Evolutionary conservation across 2,888 invertebrate genomes (phyloP).

Genomic region (Metallyticus violacea): DNA sequence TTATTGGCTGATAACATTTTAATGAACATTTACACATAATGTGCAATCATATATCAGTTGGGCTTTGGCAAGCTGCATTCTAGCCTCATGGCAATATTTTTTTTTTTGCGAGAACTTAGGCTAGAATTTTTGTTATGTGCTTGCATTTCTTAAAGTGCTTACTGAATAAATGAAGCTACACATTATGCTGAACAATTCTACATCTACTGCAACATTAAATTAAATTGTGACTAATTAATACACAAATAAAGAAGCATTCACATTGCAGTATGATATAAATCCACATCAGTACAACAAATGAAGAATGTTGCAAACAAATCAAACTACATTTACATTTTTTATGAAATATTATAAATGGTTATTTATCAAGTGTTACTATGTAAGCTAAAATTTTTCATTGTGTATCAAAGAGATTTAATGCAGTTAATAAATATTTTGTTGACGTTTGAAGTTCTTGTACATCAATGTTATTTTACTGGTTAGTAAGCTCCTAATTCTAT

Average conservation of each 20-base stretch:
- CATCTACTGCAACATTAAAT: not conserved
- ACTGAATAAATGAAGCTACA: not conserved
- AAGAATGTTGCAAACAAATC: not conserved
- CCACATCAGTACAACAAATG: not conserved
- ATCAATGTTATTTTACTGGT: too few relatives aligned
- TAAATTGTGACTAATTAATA: not conserved
- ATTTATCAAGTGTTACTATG: not conserved
- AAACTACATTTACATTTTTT: not conserved
- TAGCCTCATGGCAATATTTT: not conserved
- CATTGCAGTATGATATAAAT: not conserved
- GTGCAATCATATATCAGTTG: not conserved
- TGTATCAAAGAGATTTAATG: not conserved
- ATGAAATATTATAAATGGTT: not conserved
- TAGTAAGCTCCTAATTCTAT: too few relatives aligned
- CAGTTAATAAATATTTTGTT: not conserved
- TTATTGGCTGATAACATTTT: not conserved
- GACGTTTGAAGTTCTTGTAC: too few relatives aligned
- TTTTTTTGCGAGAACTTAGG: not conserved
- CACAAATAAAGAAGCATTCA: not conserved
- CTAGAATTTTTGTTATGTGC: not conserved
- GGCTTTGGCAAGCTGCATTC: not conserved
- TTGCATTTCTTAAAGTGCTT: not conserved
- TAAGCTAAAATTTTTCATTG: not conserved
- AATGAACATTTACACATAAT: not conserved
- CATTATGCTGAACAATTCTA: not conserved